Percentiles rank a stretch among this genome's conserved stretches.
Conservation (phyloP, 2,797 vertebrate genomes). For the Dermochelys coriacea region DNA sequence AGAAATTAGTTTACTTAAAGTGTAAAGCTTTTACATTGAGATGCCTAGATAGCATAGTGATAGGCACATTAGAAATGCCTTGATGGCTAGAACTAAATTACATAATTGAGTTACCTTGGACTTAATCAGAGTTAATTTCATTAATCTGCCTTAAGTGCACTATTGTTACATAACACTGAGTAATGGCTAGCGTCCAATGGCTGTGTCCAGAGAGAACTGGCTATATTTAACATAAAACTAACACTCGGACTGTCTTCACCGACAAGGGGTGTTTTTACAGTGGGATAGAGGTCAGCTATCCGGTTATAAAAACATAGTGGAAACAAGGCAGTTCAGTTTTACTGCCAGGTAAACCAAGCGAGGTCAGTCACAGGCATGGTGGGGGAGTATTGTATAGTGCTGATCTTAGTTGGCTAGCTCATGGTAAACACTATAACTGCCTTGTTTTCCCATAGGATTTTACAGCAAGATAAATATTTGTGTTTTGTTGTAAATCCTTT, state of each 20-base stretch:
- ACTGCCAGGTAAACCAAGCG: not conserved
- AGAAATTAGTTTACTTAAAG: not conserved
- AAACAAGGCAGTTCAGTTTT: not conserved
- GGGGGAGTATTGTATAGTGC: not conserved
- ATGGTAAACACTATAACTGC: not conserved
- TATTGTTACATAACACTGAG: not conserved
- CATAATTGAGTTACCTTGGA: not conserved
- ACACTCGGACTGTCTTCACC: not conserved
- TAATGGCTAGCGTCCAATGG: not conserved
- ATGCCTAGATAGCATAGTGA: not conserved
- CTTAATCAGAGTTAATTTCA: not conserved
- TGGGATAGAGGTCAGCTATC: not conserved
- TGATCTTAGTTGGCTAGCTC: not conserved
- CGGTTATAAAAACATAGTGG: not conserved
- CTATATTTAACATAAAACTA: too few species aligned
- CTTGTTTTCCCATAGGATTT: not conserved
- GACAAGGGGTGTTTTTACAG: not conserved
- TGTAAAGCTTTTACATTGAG: not conserved
- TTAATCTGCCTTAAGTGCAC: not conserved
- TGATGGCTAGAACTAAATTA: not conserved
- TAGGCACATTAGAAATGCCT: not conserved
- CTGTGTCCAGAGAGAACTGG: not conserved
- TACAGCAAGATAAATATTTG: not conserved
- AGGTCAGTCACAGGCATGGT: not conserved
- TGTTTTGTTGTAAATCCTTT: not conserved